Evolutionary conservation across 2,888 invertebrate species (phyloP).

Genomic region (Matsumyia berberina): DNA sequence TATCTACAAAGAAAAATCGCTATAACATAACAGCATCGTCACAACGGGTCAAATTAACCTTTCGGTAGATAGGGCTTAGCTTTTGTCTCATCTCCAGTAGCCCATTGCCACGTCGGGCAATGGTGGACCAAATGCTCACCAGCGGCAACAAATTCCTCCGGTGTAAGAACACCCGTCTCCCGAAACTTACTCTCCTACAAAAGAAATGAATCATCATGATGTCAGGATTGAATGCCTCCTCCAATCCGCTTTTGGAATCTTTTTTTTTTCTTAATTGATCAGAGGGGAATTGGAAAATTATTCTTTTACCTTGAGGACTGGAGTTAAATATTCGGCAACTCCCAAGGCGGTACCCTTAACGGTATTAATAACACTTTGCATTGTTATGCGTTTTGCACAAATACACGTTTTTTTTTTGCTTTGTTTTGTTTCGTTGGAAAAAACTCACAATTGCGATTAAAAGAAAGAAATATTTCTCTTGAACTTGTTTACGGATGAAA

Average conservation of each 20-base stretch:
- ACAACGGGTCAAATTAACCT: constrained; percentile 77
- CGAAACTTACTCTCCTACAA: constrained; percentile 96
- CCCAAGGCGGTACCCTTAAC: constrained; percentile 98
- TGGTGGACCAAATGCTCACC: constrained; percentile 99
- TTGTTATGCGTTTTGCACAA: constrained; percentile 82
- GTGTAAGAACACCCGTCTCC: constrained; percentile 99
- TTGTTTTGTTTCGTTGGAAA: constrained; percentile 31
- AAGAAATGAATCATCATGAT: constrained; percentile 61
- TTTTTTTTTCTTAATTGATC: constrained; percentile 1
- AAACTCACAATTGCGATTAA: constrained; percentile 19
- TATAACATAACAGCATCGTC: constrained; percentile 15
- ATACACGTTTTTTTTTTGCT: constrained; percentile 13
- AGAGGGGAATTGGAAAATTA: neutral
- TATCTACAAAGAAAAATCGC: constrained; percentile 85
- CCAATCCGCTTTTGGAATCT: constrained; percentile 8
- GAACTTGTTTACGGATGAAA: constrained; percentile 71
- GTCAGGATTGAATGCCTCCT: neutral
- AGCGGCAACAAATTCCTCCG: constrained; percentile 99
- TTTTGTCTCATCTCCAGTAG: constrained; percentile 94
- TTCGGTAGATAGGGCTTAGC: constrained; percentile 94
- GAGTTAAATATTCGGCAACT: constrained; percentile 98
- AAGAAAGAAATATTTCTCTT: constrained; percentile 52
- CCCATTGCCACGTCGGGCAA: constrained; percentile 99
- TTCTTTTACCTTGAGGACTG: constrained; percentile 93
- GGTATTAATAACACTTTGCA: constrained; percentile 98